Conservation (phyloP, 37 sponge, comb jelly and placozoan genomes). For the Haliclona indistincta region DNA sequence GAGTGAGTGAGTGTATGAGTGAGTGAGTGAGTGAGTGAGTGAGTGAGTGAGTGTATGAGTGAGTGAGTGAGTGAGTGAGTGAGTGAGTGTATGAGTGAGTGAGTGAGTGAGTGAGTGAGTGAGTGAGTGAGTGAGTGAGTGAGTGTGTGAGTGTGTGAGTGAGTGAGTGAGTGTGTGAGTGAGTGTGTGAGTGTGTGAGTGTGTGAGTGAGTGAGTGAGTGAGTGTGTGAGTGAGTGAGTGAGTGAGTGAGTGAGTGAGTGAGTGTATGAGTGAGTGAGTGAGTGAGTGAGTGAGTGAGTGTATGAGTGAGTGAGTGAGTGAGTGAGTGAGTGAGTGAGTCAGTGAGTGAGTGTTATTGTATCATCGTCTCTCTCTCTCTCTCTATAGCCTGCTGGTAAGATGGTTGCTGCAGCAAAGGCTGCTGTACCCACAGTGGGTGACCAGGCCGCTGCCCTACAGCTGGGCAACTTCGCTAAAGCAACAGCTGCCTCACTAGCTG, state of each 20-base stretch:
- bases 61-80: too few species aligned
- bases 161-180: conserved; percentile 33
- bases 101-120: conserved; percentile 35
- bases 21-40: too few species aligned
- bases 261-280: too few species aligned
- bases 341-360: neutral
- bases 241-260: too few species aligned
- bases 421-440: conserved; percentile 94
- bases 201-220: conserved; percentile 31
- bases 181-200: conserved; percentile 23
- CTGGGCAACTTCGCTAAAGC: conserved; percentile 96
- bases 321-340: conserved; percentile 31
- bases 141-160: conserved; percentile 31
- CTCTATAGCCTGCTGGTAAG: conserved; percentile 74
- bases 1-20: too few species aligned
- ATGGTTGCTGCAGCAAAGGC: conserved; percentile 96
- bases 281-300: too few species aligned
- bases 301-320: too few species aligned
- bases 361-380: neutral
- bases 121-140: conserved; percentile 30
- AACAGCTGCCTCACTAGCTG: conserved; percentile 84
- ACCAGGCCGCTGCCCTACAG: conserved; percentile 96
- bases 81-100: too few species aligned
- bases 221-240: conserved; percentile 33
- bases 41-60: too few species aligned